Evolutionary conservation across 2,888 invertebrate species (phyloP).

Genomic region (Phaedon cochleariae): DNA sequence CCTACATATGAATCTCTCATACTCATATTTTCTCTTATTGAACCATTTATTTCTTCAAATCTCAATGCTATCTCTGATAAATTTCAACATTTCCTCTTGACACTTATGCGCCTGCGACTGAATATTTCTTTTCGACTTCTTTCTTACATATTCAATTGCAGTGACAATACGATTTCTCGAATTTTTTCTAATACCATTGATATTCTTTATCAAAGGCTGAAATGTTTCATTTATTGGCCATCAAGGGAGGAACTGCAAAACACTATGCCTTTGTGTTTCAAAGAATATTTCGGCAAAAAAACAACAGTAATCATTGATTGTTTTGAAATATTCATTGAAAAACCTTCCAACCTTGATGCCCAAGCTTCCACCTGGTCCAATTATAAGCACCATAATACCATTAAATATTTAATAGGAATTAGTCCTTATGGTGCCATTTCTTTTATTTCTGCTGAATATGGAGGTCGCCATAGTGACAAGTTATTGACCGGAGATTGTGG

Average conservation of each 20-base stretch:
- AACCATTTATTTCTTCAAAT: neutral
- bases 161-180: neutral
- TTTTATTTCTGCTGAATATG: constrained; percentile 23
- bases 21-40: neutral
- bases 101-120: neutral
- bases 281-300: constrained; percentile 29
- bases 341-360: constrained; percentile 18
- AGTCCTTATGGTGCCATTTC: constrained; percentile 26
- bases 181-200: neutral
- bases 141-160: neutral
- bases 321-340: constrained; percentile 38
- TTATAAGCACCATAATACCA: constrained; percentile 37
- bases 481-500: constrained; percentile 6
- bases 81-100: neutral
- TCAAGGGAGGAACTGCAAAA: constrained; percentile 14
- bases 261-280: constrained; percentile 35
- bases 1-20: neutral
- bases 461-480: constrained; percentile 25
- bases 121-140: neutral
- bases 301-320: constrained; percentile 35
- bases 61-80: neutral
- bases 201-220: constrained; percentile 5
- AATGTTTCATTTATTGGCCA: constrained; percentile 38
- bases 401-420: constrained; percentile 31
- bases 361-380: constrained; percentile 34